phyloP scores from a whole-genome alignment of 2,113 vertebrate genomes.

The Mirza zaza region DNA sequence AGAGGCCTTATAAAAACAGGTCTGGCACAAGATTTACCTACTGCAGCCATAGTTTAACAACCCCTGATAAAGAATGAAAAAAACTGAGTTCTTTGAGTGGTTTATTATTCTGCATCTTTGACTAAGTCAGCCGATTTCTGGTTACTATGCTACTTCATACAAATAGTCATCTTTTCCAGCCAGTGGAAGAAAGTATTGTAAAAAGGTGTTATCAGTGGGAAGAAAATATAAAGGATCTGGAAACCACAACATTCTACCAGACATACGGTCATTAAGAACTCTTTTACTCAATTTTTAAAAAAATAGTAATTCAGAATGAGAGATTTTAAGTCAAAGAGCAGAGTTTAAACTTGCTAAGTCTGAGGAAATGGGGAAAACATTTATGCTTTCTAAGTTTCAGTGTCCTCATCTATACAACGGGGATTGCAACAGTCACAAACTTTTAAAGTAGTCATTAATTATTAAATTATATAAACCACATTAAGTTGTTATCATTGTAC shows the following conservation, averaged over 20 bases:
- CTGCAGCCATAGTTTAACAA: background rate
- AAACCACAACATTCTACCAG: slow-evolving; percentile 94
- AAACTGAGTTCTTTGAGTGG: slow-evolving; percentile 91
- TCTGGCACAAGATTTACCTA: background rate
- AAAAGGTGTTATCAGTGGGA: slow-evolving; percentile 96
- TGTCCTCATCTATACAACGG: background rate
- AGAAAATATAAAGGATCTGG: slow-evolving; percentile 96
- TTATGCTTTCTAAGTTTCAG: background rate
- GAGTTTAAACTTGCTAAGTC: background rate
- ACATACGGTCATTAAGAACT: slow-evolving; percentile 88
- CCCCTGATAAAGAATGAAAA: slow-evolving; percentile 80
- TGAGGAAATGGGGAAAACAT: background rate
- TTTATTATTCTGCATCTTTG: slow-evolving; percentile 93
- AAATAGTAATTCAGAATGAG: background rate
- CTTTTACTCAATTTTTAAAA: slow-evolving; percentile 15
- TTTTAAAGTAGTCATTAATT: background rate
- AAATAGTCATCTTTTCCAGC: slow-evolving; percentile 97
- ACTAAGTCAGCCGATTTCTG: slow-evolving; percentile 92
- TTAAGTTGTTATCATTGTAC: background rate
- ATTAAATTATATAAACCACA: background rate
- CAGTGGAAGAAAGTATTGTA: slow-evolving; percentile 92
- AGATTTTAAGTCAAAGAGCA: background rate
- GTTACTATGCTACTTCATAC: slow-evolving; percentile 94
- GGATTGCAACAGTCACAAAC: background rate
- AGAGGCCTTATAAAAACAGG: slow-evolving; percentile 1